Percentiles rank a stretch among this genome's conserved stretches.
Conservation (phyloP, 2,113 vertebrate genomes). For the Thalassarche chlororhynchos region DNA sequence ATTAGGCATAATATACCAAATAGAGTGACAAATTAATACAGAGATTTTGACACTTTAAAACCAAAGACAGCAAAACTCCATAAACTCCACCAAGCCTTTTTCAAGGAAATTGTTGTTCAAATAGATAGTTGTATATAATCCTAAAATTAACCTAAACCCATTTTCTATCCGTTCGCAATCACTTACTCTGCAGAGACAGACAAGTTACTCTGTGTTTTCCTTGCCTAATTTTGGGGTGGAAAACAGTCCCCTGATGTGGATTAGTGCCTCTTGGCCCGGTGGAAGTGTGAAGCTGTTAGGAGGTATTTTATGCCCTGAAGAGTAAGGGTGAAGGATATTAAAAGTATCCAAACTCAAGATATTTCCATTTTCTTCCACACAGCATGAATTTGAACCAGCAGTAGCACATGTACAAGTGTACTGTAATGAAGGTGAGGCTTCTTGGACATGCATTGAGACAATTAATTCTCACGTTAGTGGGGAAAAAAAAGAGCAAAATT, state of each 20-base stretch:
- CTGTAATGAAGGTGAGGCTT: neutral
- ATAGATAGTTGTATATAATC: neutral
- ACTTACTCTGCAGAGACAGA: neutral
- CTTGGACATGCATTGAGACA: neutral
- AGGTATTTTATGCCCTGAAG: neutral
- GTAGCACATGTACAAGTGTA: neutral
- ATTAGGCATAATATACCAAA: neutral
- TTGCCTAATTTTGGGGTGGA: neutral
- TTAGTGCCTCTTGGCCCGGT: neutral
- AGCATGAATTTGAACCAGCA: neutral
- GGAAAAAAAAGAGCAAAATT: neutral
- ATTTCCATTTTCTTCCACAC: neutral
- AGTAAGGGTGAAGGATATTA: neutral
- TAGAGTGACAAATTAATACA: neutral
- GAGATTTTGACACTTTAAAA: neutral
- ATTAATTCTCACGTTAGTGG: neutral
- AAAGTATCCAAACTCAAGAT: neutral
- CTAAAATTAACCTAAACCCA: neutral
- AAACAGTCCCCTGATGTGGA: neutral
- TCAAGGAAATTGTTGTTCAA: neutral
- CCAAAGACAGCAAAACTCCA: neutral
- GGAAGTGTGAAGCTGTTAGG: neutral
- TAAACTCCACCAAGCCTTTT: neutral
- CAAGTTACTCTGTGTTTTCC: neutral
- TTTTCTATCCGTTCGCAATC: neutral